Evolutionary conservation across 1,140 invertebrate genomes (phyloP), one percentile per base, ranked within the genome.

Genomic region (Chelonus insularis): DNA sequence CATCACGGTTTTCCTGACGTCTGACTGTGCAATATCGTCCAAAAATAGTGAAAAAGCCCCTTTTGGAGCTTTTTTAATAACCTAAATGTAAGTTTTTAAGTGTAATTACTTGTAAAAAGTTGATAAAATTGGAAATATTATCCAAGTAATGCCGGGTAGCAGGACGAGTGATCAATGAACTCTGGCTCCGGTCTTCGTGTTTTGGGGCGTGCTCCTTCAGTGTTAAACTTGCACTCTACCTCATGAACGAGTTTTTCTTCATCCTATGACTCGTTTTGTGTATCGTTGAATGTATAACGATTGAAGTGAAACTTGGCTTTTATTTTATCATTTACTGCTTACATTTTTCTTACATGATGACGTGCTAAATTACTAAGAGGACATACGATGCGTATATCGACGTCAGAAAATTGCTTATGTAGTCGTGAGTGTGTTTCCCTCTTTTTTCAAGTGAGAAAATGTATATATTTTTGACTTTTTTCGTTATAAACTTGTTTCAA

Each of bases 101-200:
- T 23, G 1, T n/a, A 25, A 12, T 25, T 12, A 3, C 8, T 45
- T 20, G 12, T 18, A 16, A 16, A 45, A 7, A 14, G 18, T 45
- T 21, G 7, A 36, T n/a, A 36, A 8, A 36, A 21, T 12, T 52
- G 25, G 20, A 5, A 32, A 50, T 50, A 6, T 12, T 20, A 3
- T 6, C 36, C 8, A n/a, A 8, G 36, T 20, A 52, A 60, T 45
- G 50, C 58, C 58, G 57, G 57, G 62, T 59, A 55, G 50, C 57
- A 41, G 36, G 50, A 56, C 65, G 45, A 60, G 72, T 75, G 71
- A 75, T 77, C 73, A 76, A 75, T 77, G 68, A 77, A 76, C 73
- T 74, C 65, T 64, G 41, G 51, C 37, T 36, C 32, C 36, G 25
- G n/a, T 67, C 63, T 63, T 63, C 62, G 59, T 72, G 66, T 66